phyloP scores from a whole-genome alignment of 2,888 invertebrate species.

The Dysmachus trigonus region DNA sequence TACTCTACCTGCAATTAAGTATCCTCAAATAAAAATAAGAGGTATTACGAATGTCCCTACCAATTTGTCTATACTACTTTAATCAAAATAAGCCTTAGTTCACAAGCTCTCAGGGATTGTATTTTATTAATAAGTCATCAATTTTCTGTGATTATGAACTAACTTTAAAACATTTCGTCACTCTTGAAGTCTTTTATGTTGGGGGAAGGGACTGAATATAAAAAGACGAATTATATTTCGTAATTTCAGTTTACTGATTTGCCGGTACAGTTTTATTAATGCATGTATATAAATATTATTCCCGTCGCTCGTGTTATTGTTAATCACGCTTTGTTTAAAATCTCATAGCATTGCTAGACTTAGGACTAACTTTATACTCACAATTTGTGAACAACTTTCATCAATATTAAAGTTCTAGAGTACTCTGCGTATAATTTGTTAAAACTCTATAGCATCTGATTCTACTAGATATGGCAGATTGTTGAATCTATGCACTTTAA shows the following conservation, averaged over 20 bases:
- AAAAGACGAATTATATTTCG: neutral
- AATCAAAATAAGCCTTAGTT: no score
- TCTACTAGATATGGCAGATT: constrained; percentile 43
- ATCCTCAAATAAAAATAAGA: no score
- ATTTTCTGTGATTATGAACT: no score
- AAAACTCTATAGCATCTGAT: constrained; percentile 25
- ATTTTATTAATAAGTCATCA: no score
- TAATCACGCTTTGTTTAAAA: constrained; percentile 28
- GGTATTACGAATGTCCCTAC: no score
- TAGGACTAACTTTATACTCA: neutral
- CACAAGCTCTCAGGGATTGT: no score
- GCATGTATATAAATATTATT: constrained; percentile 30
- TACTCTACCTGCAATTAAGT: no score
- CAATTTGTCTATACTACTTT: no score
- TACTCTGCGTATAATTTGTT: constrained; percentile 26
- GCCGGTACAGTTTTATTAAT: constrained; percentile 26
- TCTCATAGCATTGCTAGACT: constrained; percentile 18
- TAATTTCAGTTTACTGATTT: constrained; percentile 7
- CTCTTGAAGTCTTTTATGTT: no score
- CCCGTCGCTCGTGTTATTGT: constrained; percentile 2
- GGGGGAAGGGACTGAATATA: neutral
- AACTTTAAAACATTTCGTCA: no score
- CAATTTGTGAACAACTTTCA: constrained; percentile 16
- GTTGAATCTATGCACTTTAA: constrained; percentile 16
- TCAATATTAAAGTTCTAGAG: constrained; percentile 14